phyloP scores from a whole-genome alignment of 2,797 vertebrate genomes.

The Champsocephalus gunnari region DNA sequence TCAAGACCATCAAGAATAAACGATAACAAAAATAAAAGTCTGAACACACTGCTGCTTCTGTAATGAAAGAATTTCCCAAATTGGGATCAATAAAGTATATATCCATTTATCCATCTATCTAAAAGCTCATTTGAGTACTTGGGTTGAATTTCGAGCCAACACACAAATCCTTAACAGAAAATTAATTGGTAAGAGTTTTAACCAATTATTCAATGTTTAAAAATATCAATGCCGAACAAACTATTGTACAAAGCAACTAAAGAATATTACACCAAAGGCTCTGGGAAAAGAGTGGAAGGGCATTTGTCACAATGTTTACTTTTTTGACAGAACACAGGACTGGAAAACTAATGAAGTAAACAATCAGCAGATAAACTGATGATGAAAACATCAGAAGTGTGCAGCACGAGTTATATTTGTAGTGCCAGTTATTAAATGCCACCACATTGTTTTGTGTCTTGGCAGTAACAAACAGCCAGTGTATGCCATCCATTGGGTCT shows the following conservation, averaged over 20 bases:
- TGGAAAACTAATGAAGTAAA: neutral
- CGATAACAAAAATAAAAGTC: too few relatives aligned
- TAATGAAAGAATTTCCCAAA: too few relatives aligned
- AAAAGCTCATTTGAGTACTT: too few relatives aligned
- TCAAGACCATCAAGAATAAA: neutral
- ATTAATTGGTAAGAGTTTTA: too few relatives aligned
- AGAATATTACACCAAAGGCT: neutral
- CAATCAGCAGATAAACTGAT: neutral
- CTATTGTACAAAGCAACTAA: neutral
- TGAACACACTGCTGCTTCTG: too few relatives aligned
- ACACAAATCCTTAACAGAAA: neutral
- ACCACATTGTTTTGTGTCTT: slow-evolving; percentile 31
- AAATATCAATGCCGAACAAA: too few relatives aligned
- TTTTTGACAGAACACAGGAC: neutral
- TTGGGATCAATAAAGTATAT: too few relatives aligned
- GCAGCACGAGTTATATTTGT: neutral
- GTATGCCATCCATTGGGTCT: slow-evolving; percentile 3
- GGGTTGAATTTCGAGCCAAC: neutral
- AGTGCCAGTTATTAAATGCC: neutral
- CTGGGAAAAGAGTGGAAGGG: neutral
- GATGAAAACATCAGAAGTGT: neutral
- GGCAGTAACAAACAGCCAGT: slow-evolving; percentile 6
- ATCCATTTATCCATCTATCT: too few relatives aligned
- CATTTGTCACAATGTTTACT: neutral
- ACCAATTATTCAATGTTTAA: too few relatives aligned